Conservation (phyloP, 2,113 vertebrate genomes). For the Paradoxurus hermaphroditus region DNA sequence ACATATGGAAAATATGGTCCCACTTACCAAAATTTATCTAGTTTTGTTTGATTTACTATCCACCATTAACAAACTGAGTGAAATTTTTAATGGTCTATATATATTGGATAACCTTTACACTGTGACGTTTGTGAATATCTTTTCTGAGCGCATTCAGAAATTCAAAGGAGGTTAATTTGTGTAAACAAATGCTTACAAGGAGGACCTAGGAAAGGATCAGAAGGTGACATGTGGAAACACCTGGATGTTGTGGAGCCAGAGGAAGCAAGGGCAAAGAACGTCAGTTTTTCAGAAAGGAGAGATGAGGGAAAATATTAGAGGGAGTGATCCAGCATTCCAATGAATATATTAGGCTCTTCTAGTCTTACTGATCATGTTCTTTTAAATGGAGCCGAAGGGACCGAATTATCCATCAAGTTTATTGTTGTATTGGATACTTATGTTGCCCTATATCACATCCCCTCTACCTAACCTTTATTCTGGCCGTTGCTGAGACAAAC, state of each 20-base stretch:
- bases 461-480: background rate
- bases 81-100: background rate
- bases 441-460: background rate
- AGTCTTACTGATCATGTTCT: background rate
- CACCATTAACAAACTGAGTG: background rate
- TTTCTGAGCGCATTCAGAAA: background rate
- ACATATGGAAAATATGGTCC: background rate
- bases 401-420: background rate
- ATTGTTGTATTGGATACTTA: background rate
- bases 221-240: background rate
- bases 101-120: background rate
- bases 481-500: background rate
- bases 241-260: background rate
- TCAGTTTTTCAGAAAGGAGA: background rate
- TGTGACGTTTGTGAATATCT: background rate
- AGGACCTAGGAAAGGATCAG: background rate
- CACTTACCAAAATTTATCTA: background rate
- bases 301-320: background rate
- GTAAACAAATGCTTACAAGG: background rate
- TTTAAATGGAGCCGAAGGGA: background rate
- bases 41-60: background rate
- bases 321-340: too few relatives aligned
- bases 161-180: background rate
- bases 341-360: background rate
- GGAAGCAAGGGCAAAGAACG: background rate